Conservation (phyloP, 2,797 vertebrate genomes). For the Caiman crocodilus region DNA sequence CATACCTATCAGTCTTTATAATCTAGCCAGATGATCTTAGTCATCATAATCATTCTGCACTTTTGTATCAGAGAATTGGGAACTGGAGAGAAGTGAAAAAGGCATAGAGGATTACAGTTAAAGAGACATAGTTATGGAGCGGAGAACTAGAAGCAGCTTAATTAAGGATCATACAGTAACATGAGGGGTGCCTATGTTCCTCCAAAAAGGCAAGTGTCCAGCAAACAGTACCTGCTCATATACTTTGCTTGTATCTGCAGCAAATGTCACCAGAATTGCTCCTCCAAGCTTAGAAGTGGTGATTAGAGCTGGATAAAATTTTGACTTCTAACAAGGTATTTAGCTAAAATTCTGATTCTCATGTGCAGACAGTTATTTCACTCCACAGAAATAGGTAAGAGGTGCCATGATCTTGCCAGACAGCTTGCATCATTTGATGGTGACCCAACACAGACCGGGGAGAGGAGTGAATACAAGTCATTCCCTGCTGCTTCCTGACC, state of each 20-base stretch:
- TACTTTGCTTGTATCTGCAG: neutral
- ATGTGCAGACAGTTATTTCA: neutral
- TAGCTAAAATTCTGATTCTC: neutral
- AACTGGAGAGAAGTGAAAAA: neutral
- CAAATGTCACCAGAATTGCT: neutral
- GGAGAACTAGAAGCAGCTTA: no score
- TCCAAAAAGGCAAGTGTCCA: neutral
- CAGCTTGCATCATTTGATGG: neutral
- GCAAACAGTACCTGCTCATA: neutral
- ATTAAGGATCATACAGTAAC: neutral
- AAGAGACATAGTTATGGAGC: neutral
- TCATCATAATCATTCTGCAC: neutral
- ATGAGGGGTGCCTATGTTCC: neutral
- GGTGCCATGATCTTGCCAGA: neutral
- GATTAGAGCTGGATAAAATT: neutral
- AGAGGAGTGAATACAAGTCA: neutral
- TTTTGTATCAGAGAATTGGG: fast-evolving
- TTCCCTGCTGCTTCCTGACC: neutral
- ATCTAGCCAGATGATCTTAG: neutral
- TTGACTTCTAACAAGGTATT: neutral
- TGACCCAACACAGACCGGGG: neutral
- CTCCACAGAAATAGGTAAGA: neutral
- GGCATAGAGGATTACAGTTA: fast-evolving
- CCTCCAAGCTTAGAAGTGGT: neutral
- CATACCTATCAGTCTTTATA: neutral